phyloP scores from a whole-genome alignment of 2,113 vertebrate genomes.

The Pangasianodon hypophthalmus region DNA sequence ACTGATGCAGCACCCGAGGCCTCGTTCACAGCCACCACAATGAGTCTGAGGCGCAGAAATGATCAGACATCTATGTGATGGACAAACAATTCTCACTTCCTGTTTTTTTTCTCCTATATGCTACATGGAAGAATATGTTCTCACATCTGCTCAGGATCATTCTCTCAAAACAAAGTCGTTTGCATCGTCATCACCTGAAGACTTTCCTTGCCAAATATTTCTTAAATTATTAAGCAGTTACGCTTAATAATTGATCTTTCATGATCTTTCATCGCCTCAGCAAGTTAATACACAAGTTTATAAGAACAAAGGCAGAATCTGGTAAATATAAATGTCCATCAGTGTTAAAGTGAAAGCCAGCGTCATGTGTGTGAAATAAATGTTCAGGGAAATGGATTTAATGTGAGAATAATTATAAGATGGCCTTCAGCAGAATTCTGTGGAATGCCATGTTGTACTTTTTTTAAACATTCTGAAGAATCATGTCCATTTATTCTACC shows the following conservation, averaged over 20 bases:
- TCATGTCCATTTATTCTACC: too few relatives aligned
- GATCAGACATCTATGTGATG: not conserved
- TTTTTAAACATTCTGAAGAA: not conserved
- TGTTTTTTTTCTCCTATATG: not conserved
- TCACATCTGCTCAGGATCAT: not conserved
- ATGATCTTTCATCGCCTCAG: too few relatives aligned
- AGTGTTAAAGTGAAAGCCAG: too few relatives aligned
- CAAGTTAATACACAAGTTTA: too few relatives aligned
- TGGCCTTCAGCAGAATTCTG: not conserved
- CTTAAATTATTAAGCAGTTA: too few relatives aligned
- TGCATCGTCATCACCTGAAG: not conserved
- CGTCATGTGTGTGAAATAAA: too few relatives aligned
- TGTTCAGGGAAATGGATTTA: too few relatives aligned
- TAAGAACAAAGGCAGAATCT: too few relatives aligned
- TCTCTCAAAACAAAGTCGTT: not conserved
- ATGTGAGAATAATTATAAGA: not conserved
- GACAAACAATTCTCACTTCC: not conserved
- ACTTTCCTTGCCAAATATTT: not conserved
- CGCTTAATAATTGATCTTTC: too few relatives aligned
- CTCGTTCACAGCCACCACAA: not conserved
- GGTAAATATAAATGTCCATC: too few relatives aligned
- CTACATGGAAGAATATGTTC: not conserved
- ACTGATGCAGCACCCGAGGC: conserved; percentile 41
- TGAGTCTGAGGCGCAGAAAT: not conserved
- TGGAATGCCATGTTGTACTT: not conserved